Conservation (phyloP, 2,113 vertebrate species). For the rat (Rattus norvegicus) region GRCr8 NC_086034.1:88141001-88141500, state of each 20-base stretch:
- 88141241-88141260: neutral
- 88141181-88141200: neutral
- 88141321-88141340: neutral
- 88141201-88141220: neutral
- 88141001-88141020: rapidly evolving
- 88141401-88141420: neutral
- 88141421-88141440: neutral
- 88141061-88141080: neutral
- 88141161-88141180: neutral
- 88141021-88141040: neutral
- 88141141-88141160: neutral
- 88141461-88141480: neutral
- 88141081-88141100: neutral
- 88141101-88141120: neutral
- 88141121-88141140: neutral
- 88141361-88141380: neutral
- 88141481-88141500: neutral
- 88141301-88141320: neutral
- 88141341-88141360: neutral
- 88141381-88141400: neutral
- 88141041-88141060: neutral
- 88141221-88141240: rapidly evolving
- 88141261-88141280: neutral
- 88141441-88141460: neutral
- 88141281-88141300: neutral